These are phyloP conservation scores for Celastrina argiolus DNA, from an alignment of 2,888 invertebrate genomes.

Conservation along the genomic window DNA sequence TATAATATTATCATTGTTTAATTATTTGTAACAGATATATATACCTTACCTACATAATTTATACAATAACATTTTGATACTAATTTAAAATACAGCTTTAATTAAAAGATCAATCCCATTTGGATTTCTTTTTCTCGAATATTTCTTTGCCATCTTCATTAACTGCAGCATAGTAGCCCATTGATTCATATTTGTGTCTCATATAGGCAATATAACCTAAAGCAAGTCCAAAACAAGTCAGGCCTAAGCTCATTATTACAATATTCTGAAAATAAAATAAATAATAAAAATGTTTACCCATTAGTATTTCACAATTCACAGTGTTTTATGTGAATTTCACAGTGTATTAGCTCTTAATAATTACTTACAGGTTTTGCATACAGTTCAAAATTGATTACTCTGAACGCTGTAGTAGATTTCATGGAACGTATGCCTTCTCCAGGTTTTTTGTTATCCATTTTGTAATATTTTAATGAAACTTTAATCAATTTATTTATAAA, in stretches of 20 bases:
- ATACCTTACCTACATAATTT: too few relatives aligned
- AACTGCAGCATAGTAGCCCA: constrained; percentile 89
- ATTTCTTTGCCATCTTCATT: constrained; percentile 87
- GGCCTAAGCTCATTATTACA: constrained; percentile 88
- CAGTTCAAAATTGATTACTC: constrained; percentile 91
- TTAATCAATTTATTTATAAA: background rate
- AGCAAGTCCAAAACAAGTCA: constrained; percentile 84
- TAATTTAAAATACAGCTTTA: background rate
- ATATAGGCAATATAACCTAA: constrained; percentile 91
- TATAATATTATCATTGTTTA: background rate
- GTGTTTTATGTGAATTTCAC: background rate
- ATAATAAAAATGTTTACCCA: too few relatives aligned
- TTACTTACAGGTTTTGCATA: constrained; percentile 90
- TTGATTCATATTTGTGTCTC: constrained; percentile 86
- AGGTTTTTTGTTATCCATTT: constrained; percentile 60
- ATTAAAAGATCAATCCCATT: constrained; percentile 81
- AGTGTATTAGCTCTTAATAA: background rate
- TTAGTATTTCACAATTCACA: background rate
- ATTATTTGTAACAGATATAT: too few relatives aligned
- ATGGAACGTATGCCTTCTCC: constrained; percentile 88
- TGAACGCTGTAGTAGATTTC: constrained; percentile 85
- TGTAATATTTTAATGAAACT: constrained; percentile 30
- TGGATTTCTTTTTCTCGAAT: constrained; percentile 85
- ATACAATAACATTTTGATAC: background rate
- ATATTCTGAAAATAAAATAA: constrained; percentile 86